Base-by-base conservation (phyloP, 2,797 vertebrate species). In the Gymnoscopelus microlampas region DNA sequence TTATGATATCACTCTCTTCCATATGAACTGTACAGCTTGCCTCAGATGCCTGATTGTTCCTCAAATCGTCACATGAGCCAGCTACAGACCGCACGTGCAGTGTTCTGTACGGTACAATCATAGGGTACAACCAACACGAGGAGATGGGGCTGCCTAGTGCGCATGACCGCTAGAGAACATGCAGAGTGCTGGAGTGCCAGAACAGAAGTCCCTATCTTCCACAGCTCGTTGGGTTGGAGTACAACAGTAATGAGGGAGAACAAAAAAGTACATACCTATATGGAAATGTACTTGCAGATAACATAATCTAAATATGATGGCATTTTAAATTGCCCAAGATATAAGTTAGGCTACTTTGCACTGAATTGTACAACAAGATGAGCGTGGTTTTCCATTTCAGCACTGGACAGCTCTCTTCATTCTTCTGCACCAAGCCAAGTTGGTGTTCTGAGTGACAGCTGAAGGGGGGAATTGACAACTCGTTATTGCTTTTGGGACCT, bases 371-470 rank as follows among this genome's bases (percentile, higher is more conserved):
- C 29, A 29, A 58, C 24, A n/a, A 35, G 58, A 39, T 32, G 50
- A 66, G 32, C 59, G 62, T 47, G 24, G 63, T 77, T 14, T 65
- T 60, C 54, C 47, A 63, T 86, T 92, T 93, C 92, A 93, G 91
- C 86, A 91, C 89, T 85, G 91, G 93, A 92, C 90, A 94, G 93
- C 86, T 79, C 90, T 23, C 23, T 4, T 13, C 39, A 4, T 26
- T 9, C 39, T 55, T 51, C 61, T 14, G 63, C 65, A 57, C 13
- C 32, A 10, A 44, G 67, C 56, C 61, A 23, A 66, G 32, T 50
- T 53, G 44, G 39, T 10, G 39, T 44, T 66, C 35, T 19, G 29
- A 39, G 26, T 26, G 62, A 59, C 54, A 70, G 39, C 72, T 72
- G 82, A 72, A 62, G 63, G 26, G 35, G 62, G 49, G 60, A 57